phyloP scores from a whole-genome alignment of 1,140 invertebrate genomes.

The Cyphomyrmex costatus region DNA sequence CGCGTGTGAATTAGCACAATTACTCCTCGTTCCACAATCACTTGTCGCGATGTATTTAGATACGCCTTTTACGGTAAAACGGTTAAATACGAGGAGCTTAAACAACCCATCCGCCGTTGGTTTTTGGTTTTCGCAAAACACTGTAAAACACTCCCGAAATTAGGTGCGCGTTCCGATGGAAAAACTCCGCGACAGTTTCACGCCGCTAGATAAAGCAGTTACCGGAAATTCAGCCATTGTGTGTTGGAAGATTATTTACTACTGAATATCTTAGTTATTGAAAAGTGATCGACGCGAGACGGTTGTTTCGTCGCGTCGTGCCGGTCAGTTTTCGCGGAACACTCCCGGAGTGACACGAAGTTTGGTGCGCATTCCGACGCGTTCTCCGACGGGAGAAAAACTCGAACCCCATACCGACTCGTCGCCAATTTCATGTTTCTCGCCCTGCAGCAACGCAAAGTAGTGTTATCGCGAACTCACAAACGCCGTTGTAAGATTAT shows the following conservation, averaged over 20 bases:
- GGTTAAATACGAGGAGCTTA: background rate
- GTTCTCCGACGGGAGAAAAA: background rate
- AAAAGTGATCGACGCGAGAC: too few relatives aligned
- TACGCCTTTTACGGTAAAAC: background rate
- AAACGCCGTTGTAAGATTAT: background rate
- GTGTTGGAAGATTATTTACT: too few relatives aligned
- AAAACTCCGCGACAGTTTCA: too few relatives aligned
- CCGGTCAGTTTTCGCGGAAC: background rate
- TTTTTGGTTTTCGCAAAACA: too few relatives aligned
- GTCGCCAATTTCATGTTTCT: background rate
- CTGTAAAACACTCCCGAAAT: too few relatives aligned
- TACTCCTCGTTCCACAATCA: background rate
- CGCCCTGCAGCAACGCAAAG: background rate
- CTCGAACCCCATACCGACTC: background rate
- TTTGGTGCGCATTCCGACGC: background rate
- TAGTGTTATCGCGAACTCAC: background rate
- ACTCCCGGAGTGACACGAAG: background rate
- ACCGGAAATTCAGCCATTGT: too few relatives aligned
- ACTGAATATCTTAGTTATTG: too few relatives aligned
- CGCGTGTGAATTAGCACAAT: background rate
- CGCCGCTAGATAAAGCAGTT: too few relatives aligned
- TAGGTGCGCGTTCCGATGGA: too few relatives aligned
- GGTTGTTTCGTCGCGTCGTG: background rate
- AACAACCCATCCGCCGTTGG: too few relatives aligned
- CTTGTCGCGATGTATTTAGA: background rate